Evolutionary conservation across 2,888 invertebrate genomes (phyloP), one percentile per base, ranked within the genome.

Genomic region (Drosophila falleni): DNA sequence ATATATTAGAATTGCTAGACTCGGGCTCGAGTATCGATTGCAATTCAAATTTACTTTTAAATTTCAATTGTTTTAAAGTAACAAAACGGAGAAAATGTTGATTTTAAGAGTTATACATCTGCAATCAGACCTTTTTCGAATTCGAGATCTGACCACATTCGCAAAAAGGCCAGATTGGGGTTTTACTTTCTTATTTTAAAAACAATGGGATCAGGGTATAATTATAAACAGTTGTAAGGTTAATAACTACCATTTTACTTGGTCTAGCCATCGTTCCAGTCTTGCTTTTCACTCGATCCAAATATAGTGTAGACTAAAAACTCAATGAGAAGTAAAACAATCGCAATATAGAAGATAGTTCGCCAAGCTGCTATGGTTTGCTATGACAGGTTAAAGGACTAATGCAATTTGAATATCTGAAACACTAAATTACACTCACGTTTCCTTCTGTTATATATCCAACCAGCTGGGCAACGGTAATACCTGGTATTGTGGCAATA

Each of bases 401-500:
- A 19, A 19, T 10, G 1, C 6, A 6, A 8, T 26, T 2, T 6
- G 5, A 19, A 8, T 10, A 49, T n/a, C 9, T 5, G 11, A 19
- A 49, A 19, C 31, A 19, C 13, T 19, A 1, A 13, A 6, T 8
- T 5, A 41, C 15, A 88, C 95, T 95, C 94, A 97, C 97, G 91
- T 96, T 95, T 85, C 94, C 94, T 73, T 95, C 93, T 0, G 96
- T 97, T 15, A 97, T 91, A 55, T 94, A 92, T 53, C 96, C 96
- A 0, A 97, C 97, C 55, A 92, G 92, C 0, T 92, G 93, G 0
- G 97, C 97, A 0, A 97, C 96, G 0, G 96, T 93, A 55, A 97
- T 96, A 16, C 97, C 97, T 0, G 97, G 97, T 55, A 97, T 93
- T 0, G 97, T 96, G 1, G 96, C 97, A 10, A 94, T 93, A 0